These are phyloP conservation scores for Agrotis segetum DNA, from an alignment of 2,888 invertebrate genomes.

Conservation along the genomic window DNA sequence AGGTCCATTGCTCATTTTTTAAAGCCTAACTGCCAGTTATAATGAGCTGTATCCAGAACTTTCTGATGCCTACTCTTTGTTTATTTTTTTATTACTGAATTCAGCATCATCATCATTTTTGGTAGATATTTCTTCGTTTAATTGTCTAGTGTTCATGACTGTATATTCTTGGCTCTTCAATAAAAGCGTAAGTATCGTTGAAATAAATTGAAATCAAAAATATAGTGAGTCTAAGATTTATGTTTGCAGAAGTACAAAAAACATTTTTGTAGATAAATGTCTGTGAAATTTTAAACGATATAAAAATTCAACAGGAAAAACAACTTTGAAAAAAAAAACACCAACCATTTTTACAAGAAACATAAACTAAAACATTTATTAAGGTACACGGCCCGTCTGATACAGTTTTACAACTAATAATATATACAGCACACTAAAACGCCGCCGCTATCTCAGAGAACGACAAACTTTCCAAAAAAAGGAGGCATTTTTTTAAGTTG, in stretches of 20 bases:
- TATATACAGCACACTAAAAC: slow-evolving; percentile 58
- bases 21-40: slow-evolving; percentile 2
- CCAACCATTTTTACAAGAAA: neutral
- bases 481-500: slow-evolving; percentile 76
- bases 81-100: neutral
- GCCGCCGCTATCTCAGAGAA: slow-evolving; percentile 63
- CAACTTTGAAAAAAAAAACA: neutral
- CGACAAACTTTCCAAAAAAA: slow-evolving; percentile 78
- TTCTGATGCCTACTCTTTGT: neutral
- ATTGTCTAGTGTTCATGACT: neutral
- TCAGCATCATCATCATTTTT: no score
- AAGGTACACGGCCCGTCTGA: slow-evolving; percentile 30
- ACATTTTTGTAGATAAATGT: neutral
- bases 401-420: slow-evolving; percentile 62
- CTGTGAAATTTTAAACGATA: neutral
- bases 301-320: slow-evolving; percentile 2
- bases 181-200: neutral
- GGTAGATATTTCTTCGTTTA: neutral
- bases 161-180: neutral
- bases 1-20: slow-evolving; percentile 45
- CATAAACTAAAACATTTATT: slow-evolving; percentile 54
- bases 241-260: neutral
- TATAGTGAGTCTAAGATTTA: no score
- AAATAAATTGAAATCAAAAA: neutral
- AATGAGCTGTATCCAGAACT: slow-evolving; percentile 3